Base-by-base conservation (phyloP, 1,140 invertebrate genomes). In the Diabrotica undecimpunctata region DNA sequence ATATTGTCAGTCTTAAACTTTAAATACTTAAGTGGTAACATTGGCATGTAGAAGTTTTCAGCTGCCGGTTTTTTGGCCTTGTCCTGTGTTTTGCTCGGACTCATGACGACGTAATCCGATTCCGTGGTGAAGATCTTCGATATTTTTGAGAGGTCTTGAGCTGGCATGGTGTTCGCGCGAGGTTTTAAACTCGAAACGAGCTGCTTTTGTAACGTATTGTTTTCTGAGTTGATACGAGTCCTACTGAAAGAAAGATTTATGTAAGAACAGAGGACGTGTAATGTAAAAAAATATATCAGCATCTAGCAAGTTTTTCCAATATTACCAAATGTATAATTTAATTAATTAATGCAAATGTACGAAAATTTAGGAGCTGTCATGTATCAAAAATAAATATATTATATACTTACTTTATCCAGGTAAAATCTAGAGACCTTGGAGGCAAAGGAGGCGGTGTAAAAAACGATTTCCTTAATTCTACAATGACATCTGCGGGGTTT, bases 51-150 rank as follows among this genome's bases (percentile, higher is more conserved):
- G 7, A 73, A 55, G 64, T 55, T 73, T 53, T 76, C 75, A 1
- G 62, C 60, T 55, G 65, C 59, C 35, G 64, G 37, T 35, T 35
- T 39, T 57, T 70, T 73, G 9, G 57, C 62, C 2, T 59, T 70
- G 7, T 65, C 64, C 35, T 64, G 39, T 5, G 58, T 62, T 51
- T 66, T 66, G 9, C 51, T 66, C 5, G 74, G 74, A 58, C 68
- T 73, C 75, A 77, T 77, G 7, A 75, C 67, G 37, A 76, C 71
- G 57, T 77, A 77, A 35, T 77, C 74, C 0, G 68, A 70, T 37
- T 77, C 75, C 3, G 60, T 11, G 5, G 62, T 69, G 56, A 76
- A 75, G 12, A 73, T 69, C 61, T 72, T 73, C 2, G 72, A 75
- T 12, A 76, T 69, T 61, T 68, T 72, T 4, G 66, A 66, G 10